phyloP scores from a whole-genome alignment of 2,888 invertebrate genomes.

The Eupithecia insigniata region DNA sequence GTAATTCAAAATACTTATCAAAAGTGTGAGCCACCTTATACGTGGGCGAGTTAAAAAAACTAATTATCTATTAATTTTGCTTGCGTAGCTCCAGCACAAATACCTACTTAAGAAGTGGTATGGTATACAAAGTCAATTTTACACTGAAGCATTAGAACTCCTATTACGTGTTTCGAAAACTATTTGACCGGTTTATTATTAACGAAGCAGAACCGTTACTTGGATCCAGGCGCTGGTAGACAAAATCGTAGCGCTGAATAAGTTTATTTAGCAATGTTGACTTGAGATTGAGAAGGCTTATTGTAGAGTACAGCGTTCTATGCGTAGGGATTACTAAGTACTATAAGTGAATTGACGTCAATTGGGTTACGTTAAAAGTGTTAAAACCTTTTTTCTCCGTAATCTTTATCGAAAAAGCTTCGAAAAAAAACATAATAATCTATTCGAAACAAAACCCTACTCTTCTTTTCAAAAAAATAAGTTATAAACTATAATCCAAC shows the following conservation, averaged over 20 bases:
- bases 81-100: constrained; percentile 4
- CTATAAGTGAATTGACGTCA: too few species aligned
- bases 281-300: constrained; percentile 9
- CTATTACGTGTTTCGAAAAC: constrained; percentile 37
- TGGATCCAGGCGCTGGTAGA: constrained; percentile 31
- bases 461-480: too few species aligned
- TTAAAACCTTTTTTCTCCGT: too few species aligned
- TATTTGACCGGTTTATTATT: constrained; percentile 38
- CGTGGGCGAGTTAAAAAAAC: neutral
- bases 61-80: constrained; percentile 3
- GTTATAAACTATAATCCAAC: too few species aligned
- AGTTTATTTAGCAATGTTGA: constrained; percentile 6
- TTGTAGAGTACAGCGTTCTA: neutral
- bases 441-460: too few species aligned
- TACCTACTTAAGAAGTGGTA: constrained; percentile 7
- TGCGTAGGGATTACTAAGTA: too few species aligned
- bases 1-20: neutral
- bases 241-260: constrained; percentile 26
- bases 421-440: too few species aligned
- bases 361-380: too few species aligned
- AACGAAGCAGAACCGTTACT: constrained; percentile 37
- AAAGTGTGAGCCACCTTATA: neutral
- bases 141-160: constrained; percentile 32
- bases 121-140: constrained; percentile 23
- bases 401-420: too few species aligned